Conservation (phyloP, 2,888 invertebrate genomes). For the Yponomeuta plumbellus region DNA sequence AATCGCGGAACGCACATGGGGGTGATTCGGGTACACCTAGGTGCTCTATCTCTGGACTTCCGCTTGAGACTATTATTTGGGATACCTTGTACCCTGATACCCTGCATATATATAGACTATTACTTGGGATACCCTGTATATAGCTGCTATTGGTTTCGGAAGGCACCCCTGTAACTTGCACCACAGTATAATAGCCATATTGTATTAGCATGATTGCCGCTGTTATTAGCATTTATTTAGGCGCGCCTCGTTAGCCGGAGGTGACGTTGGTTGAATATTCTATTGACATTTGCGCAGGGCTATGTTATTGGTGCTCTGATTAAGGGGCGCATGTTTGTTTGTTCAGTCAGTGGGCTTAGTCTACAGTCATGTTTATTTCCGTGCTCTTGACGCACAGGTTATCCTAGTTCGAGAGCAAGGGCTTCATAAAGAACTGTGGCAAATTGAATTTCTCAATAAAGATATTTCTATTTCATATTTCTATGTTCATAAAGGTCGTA, state of each 20-base stretch:
- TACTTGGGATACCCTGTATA: too few species aligned
- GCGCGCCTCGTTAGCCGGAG: constrained; percentile 47
- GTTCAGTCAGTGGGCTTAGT: background rate
- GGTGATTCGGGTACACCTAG: too few species aligned
- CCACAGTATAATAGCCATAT: constrained; percentile 41
- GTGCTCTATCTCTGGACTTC: too few species aligned
- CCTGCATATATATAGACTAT: background rate
- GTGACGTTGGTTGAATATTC: constrained; percentile 50
- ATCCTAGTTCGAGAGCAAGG: too few species aligned
- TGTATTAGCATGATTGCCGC: constrained; percentile 63
- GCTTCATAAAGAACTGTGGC: too few species aligned
- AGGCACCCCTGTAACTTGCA: constrained; percentile 27
- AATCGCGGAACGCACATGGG: too few species aligned
- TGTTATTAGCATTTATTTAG: constrained; percentile 67
- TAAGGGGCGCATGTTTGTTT: background rate
- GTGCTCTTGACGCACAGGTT: too few species aligned
- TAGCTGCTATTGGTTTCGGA: background rate
- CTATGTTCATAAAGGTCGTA: background rate
- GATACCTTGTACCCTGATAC: too few species aligned
- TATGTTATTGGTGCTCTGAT: constrained; percentile 18
- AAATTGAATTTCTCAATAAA: too few species aligned
- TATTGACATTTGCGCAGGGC: constrained; percentile 43
- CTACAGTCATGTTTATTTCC: too few species aligned
- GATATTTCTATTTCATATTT: too few species aligned
- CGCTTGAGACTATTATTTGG: too few species aligned